Percentiles rank a stretch among this genome's conserved stretches.
phyloP scores from a whole-genome alignment of 1,140 invertebrate species.

The Lethrus apterus region DNA sequence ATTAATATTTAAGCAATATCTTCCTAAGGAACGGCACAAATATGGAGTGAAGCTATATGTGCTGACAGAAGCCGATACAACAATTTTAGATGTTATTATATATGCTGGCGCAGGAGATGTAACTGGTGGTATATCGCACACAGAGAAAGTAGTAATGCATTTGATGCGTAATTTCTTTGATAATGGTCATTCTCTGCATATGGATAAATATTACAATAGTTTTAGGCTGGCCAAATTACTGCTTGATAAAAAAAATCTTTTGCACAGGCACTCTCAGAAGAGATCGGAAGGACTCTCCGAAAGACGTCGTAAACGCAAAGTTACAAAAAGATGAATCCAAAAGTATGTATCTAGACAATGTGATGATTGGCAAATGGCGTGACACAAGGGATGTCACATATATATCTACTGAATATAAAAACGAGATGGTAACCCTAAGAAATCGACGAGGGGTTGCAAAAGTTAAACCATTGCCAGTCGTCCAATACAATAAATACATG shows the following conservation, averaged over 20 bases:
- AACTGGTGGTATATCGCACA: conserved; percentile 23
- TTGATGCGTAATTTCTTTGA: conserved; percentile 31
- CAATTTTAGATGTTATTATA: too few species aligned
- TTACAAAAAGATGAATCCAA: background rate
- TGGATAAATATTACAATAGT: conserved; percentile 15
- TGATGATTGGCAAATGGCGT: background rate
- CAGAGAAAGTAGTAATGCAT: conserved; percentile 27
- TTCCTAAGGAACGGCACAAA: conserved; percentile 36
- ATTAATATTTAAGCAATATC: conserved; percentile 35
- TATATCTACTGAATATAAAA: conserved; percentile 1
- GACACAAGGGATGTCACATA: conserved; percentile 1
- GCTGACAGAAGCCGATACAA: too few species aligned
- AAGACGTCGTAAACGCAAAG: background rate
- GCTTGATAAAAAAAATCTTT: conserved; percentile 2
- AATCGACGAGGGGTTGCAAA: background rate
- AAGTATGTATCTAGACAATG: background rate
- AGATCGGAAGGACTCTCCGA: conserved; percentile 1
- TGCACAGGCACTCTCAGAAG: conserved; percentile 1
- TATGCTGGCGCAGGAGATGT: conserved; percentile 23
- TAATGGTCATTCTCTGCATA: conserved; percentile 22
- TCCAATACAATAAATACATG: conserved; percentile 1
- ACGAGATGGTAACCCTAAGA: background rate
- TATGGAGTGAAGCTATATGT: conserved; percentile 40
- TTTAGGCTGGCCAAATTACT: conserved; percentile 5
- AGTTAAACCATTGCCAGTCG: background rate